phyloP scores from a whole-genome alignment of 2,113 vertebrate genomes.

The Oophaga pumilio region DNA sequence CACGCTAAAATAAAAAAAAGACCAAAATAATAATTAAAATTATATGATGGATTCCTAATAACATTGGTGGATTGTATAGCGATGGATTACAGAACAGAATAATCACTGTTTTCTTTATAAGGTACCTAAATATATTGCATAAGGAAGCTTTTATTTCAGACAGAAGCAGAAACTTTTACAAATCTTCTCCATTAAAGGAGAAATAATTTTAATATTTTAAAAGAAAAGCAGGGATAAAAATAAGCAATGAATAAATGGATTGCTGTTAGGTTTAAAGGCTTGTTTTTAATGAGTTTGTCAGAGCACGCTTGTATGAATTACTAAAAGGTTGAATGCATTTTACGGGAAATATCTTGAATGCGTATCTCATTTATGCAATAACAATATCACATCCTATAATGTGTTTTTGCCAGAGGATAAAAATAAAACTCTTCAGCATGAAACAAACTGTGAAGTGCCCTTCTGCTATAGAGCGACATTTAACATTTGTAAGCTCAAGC shows the following conservation, averaged over 20 bases:
- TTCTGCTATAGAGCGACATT: slow-evolving; percentile 27
- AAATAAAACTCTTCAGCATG: slow-evolving; percentile 44
- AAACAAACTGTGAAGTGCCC: slow-evolving; percentile 41
- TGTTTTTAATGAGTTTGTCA: slow-evolving; percentile 36
- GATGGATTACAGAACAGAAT: too few relatives aligned
- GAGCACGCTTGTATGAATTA: slow-evolving; percentile 9
- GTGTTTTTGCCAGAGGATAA: slow-evolving; percentile 45
- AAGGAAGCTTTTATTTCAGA: not conserved
- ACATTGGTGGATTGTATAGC: too few relatives aligned
- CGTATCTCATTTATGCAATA: slow-evolving; percentile 40
- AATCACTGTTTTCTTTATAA: not conserved
- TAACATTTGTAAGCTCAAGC: slow-evolving; percentile 22
- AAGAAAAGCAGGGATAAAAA: not conserved
- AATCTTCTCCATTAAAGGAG: not conserved
- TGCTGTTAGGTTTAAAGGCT: slow-evolving; percentile 7
- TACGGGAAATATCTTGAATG: slow-evolving; percentile 37
- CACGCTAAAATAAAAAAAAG: too few relatives aligned
- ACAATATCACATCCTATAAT: slow-evolving; percentile 41
- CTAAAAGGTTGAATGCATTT: slow-evolving; percentile 43
- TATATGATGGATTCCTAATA: too few relatives aligned
- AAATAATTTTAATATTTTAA: slow-evolving; percentile 27
- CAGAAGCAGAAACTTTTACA: not conserved
- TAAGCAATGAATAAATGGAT: slow-evolving; percentile 8
- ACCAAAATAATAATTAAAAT: too few relatives aligned
- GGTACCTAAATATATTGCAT: not conserved